These are phyloP conservation scores for Drusus annulatus DNA, from an alignment of 1,140 invertebrate genomes.

Conservation along the genomic window DNA sequence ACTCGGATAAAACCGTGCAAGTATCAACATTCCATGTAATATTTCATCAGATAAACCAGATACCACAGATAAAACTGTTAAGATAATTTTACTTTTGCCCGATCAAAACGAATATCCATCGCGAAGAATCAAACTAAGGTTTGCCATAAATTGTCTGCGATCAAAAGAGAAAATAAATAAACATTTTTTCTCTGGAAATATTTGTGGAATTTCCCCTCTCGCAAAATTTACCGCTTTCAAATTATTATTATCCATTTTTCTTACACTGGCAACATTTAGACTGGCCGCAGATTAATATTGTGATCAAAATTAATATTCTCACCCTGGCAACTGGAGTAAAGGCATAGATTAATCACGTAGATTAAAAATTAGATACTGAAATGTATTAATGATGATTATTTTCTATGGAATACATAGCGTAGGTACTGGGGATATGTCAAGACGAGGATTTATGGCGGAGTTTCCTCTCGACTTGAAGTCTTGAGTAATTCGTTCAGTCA, in stretches of 20 bases:
- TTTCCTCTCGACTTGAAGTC: too few species aligned
- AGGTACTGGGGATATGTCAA: too few species aligned
- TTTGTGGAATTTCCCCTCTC: conserved; percentile 14
- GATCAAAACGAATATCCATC: background rate
- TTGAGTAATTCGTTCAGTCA: too few species aligned
- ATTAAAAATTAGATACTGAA: background rate
- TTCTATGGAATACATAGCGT: background rate
- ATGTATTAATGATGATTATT: background rate
- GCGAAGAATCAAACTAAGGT: background rate
- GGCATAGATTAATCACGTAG: background rate
- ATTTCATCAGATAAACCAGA: background rate
- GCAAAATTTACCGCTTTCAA: too few species aligned
- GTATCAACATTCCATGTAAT: background rate
- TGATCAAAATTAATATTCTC: background rate
- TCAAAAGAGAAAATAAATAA: conserved; percentile 36
- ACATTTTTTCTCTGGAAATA: conserved; percentile 9
- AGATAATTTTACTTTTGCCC: background rate
- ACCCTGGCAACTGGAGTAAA: background rate
- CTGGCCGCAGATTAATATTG: too few species aligned
- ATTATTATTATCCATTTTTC: too few species aligned
- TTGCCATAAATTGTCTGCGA: conserved; percentile 4
- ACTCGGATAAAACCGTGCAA: background rate
- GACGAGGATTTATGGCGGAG: too few species aligned
- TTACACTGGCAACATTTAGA: background rate
- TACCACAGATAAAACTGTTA: background rate